Percentiles rank a stretch among this genome's conserved stretches.
Evolutionary conservation across 2,888 invertebrate species (phyloP).

Genomic region (Erebia palarica): DNA sequence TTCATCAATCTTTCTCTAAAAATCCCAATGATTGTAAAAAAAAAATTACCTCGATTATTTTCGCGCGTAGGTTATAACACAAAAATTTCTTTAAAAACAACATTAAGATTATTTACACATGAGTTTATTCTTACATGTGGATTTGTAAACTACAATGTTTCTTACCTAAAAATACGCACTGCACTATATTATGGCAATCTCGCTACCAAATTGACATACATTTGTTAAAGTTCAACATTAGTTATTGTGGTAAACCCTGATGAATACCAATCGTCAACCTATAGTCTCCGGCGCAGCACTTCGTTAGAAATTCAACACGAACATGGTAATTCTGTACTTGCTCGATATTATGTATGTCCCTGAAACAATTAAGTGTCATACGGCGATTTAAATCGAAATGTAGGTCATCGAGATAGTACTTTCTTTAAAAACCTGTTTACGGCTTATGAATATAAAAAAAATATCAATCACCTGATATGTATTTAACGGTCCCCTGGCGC

Average conservation of each 20-base stretch:
- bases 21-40: not conserved
- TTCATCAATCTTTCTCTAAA: not conserved
- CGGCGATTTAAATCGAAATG: constrained; percentile 19
- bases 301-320: constrained; percentile 43
- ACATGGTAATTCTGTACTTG: constrained; percentile 53
- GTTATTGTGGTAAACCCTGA: constrained; percentile 10
- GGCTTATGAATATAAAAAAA: not conserved
- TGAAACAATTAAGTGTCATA: constrained; percentile 45
- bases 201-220: not conserved
- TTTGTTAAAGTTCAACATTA: constrained; percentile 21
- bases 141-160: not conserved
- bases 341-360: constrained; percentile 56
- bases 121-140: not conserved
- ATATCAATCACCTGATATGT: no score
- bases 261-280: constrained; percentile 42
- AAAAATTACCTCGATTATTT: not conserved
- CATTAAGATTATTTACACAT: not conserved
- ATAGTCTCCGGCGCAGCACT: constrained; percentile 29
- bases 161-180: not conserved
- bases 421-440: constrained; percentile 5
- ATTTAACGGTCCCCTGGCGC: no score
- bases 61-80: not conserved
- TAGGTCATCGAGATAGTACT: constrained; percentile 27
- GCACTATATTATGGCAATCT: not conserved
- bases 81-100: not conserved